Conservation (phyloP, 2,113 vertebrate genomes). For the Stegostoma tigrinum region DNA sequence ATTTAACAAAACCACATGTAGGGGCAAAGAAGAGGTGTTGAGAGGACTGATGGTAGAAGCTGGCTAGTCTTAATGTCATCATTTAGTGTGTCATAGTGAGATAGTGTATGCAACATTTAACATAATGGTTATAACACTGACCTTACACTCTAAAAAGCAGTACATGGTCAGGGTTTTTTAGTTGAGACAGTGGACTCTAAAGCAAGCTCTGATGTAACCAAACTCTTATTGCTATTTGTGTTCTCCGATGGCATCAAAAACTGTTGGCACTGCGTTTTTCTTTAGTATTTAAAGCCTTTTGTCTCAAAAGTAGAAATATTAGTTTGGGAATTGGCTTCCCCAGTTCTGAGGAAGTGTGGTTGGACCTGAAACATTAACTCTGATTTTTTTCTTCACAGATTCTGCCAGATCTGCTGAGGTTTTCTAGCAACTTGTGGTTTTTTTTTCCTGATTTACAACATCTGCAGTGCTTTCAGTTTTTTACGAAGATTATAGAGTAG, state of each 20-base stretch:
- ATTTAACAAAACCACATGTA: background rate
- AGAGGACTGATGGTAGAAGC: background rate
- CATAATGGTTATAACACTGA: background rate
- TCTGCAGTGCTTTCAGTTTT: too few species aligned
- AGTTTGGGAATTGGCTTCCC: background rate
- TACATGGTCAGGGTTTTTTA: background rate
- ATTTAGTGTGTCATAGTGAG: background rate
- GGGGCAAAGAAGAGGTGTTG: background rate
- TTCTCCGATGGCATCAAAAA: background rate
- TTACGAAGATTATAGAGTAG: too few species aligned
- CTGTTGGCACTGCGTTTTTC: background rate
- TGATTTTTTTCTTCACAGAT: too few species aligned
- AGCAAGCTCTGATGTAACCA: background rate
- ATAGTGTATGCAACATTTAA: background rate
- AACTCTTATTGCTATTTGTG: background rate
- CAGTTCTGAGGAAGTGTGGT: too few species aligned
- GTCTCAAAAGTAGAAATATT: background rate
- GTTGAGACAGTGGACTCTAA: background rate
- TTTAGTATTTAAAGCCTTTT: background rate
- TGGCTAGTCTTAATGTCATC: background rate
- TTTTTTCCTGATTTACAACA: too few species aligned
- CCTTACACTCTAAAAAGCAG: background rate
- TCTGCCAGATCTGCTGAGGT: too few species aligned
- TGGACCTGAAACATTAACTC: too few species aligned
- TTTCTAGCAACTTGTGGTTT: too few species aligned